Percentiles rank a stretch among this genome's conserved stretches.
These are phyloP conservation scores for Mythimna vitellina DNA, from an alignment of 2,888 invertebrate species.

Conservation along the genomic window DNA sequence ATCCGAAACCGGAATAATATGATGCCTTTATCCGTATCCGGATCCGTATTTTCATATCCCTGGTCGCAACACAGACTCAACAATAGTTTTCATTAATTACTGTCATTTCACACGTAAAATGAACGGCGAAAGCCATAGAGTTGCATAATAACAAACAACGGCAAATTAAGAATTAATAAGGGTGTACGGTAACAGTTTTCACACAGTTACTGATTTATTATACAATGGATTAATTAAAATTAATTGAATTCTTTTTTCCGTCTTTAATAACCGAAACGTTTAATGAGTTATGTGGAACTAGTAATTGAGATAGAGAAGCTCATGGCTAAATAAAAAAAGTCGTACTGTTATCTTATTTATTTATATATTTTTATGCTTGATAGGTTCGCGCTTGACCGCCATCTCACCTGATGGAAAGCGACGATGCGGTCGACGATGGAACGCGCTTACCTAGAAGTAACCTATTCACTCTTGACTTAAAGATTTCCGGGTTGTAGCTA, in stretches of 20 bases:
- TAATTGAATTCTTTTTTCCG: constrained; percentile 44
- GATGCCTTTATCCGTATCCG: too few relatives aligned
- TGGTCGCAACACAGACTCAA: constrained; percentile 57
- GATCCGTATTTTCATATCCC: constrained; percentile 12
- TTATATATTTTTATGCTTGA: too few relatives aligned
- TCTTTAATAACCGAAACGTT: constrained; percentile 14
- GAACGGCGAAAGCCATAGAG: constrained; percentile 63
- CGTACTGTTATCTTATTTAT: too few relatives aligned
- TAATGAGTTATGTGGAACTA: constrained; percentile 5
- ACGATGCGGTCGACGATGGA: too few relatives aligned
- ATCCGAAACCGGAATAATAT: too few relatives aligned
- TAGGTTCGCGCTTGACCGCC: too few relatives aligned
- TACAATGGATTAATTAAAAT: constrained; percentile 54
- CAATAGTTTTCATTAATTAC: constrained; percentile 59
- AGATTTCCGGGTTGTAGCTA: too few relatives aligned
- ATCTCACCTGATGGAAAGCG: too few relatives aligned
- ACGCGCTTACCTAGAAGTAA: too few relatives aligned
- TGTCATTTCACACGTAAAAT: constrained; percentile 59
- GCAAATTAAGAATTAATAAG: constrained; percentile 49
- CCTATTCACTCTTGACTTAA: too few relatives aligned
- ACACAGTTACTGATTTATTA: constrained; percentile 50
- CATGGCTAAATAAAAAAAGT: neutral
- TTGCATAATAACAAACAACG: constrained; percentile 64
- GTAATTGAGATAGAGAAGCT: neutral
- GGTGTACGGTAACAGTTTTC: constrained; percentile 51